Evolutionary conservation across 1,140 invertebrate species (phyloP).

Genomic region (Coenobita brevimanus): DNA sequence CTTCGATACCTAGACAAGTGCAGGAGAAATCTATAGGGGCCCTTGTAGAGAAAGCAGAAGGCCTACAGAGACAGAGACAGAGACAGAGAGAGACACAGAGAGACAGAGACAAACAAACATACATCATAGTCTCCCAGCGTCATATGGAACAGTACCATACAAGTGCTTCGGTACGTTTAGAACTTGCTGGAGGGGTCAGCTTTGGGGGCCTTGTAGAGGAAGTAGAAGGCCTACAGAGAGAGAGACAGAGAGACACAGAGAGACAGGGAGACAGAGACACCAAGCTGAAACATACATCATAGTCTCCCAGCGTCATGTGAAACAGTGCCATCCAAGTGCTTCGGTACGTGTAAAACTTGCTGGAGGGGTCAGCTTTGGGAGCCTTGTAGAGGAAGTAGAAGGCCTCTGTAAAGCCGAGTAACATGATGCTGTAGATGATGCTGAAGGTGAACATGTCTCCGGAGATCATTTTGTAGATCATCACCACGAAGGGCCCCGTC

Average conservation of each 20-base stretch:
- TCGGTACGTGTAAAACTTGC: constrained; percentile 87
- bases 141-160: constrained; percentile 98
- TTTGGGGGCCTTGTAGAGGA: too few relatives aligned
- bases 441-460: constrained; percentile 98
- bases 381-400: constrained; percentile 96
- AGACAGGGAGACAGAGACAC: not conserved
- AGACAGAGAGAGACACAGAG: constrained; percentile 54
- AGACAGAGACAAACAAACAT: constrained; percentile 73
- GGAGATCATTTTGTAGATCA: constrained; percentile 98
- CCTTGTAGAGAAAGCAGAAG: not conserved
- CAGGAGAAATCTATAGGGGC: too few relatives aligned
- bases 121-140: constrained; percentile 98
- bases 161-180: constrained; percentile 90
- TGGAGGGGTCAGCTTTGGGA: constrained; percentile 83
- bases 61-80: not conserved
- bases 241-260: not conserved
- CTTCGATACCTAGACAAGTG: constrained; percentile 89
- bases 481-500: constrained; percentile 97
- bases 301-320: constrained; percentile 97
- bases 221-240: not conserved
- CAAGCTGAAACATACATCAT: constrained; percentile 94
- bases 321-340: constrained; percentile 98
- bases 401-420: constrained; percentile 96
- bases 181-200: too few relatives aligned
- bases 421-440: constrained; percentile 94